Conservation (phyloP, 2,888 invertebrate genomes). For the Conomelus anceps region DNA sequence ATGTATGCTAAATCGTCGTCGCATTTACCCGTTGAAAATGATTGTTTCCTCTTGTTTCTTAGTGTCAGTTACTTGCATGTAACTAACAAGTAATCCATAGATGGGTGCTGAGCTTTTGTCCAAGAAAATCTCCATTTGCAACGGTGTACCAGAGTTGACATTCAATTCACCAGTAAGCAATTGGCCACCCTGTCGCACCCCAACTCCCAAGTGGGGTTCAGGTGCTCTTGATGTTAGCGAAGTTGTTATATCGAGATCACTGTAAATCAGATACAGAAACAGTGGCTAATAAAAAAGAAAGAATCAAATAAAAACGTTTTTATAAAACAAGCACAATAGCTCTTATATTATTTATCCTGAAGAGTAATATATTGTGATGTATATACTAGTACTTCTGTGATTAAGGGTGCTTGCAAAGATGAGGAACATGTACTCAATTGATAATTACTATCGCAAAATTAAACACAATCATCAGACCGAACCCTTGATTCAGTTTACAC, state of each 20-base stretch:
- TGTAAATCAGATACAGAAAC: conserved; percentile 40
- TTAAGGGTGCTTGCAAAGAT: no score
- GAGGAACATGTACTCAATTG: no score
- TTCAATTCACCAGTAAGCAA: conserved; percentile 83
- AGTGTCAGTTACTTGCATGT: conserved; percentile 86
- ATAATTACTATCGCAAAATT: no score
- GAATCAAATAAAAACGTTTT: not conserved
- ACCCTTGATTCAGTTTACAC: no score
- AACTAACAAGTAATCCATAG: conserved; percentile 76
- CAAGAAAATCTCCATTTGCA: conserved; percentile 86
- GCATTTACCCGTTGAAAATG: conserved; percentile 77
- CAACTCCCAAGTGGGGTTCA: conserved; percentile 72
- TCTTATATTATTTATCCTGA: not conserved
- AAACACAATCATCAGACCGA: no score
- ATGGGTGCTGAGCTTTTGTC: conserved; percentile 74
- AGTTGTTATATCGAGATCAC: conserved; percentile 67
- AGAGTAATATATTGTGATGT: no score
- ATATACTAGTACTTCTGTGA: not conserved
- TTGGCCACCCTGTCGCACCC: conserved; percentile 77
- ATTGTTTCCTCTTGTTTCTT: conserved; percentile 81
- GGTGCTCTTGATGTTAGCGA: conserved; percentile 65
- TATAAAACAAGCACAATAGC: not conserved
- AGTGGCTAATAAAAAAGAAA: no score
- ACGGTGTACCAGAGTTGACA: conserved; percentile 82
- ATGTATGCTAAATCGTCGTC: not conserved